phyloP scores from a whole-genome alignment of 2,113 vertebrate genomes.

The Mionectes macconnelli region DNA sequence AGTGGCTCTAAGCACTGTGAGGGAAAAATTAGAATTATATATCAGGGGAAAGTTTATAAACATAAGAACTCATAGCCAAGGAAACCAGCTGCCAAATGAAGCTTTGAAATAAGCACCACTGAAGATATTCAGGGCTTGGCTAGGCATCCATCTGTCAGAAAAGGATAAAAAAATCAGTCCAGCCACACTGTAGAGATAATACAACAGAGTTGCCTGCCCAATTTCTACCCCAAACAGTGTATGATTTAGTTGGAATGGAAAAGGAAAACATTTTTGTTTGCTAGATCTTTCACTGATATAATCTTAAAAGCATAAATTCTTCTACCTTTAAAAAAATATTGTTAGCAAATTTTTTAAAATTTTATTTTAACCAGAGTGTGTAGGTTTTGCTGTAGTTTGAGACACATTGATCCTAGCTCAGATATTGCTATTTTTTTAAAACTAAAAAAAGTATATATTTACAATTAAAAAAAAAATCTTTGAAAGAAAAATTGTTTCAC shows the following conservation, averaged over 20 bases:
- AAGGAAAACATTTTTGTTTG: not conserved
- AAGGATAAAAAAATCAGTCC: not conserved
- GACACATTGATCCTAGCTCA: not conserved
- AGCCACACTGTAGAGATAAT: not conserved
- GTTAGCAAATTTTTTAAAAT: not conserved
- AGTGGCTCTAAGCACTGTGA: not conserved
- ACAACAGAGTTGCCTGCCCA: not conserved
- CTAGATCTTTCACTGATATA: not conserved
- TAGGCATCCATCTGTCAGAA: not conserved
- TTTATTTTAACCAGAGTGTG: not conserved
- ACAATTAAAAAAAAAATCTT: not conserved
- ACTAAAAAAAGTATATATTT: not conserved
- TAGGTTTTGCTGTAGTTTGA: not conserved
- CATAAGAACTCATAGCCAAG: not conserved
- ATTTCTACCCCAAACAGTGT: not conserved
- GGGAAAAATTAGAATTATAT: not conserved
- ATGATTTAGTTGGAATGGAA: constrained; percentile 4
- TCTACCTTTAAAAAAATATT: not conserved
- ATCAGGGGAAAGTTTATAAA: constrained; percentile 2
- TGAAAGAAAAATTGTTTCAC: not conserved
- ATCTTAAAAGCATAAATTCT: not conserved
- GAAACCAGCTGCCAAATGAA: constrained; percentile 1
- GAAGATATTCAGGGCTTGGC: not conserved
- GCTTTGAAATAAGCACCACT: not conserved
- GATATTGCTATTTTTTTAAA: not conserved